A percentile compares a stretch with the other conserved stretches of the same genome.
Evolutionary conservation across 2,113 vertebrate genomes (phyloP).

Genomic region (Montifringilla adamsi): DNA sequence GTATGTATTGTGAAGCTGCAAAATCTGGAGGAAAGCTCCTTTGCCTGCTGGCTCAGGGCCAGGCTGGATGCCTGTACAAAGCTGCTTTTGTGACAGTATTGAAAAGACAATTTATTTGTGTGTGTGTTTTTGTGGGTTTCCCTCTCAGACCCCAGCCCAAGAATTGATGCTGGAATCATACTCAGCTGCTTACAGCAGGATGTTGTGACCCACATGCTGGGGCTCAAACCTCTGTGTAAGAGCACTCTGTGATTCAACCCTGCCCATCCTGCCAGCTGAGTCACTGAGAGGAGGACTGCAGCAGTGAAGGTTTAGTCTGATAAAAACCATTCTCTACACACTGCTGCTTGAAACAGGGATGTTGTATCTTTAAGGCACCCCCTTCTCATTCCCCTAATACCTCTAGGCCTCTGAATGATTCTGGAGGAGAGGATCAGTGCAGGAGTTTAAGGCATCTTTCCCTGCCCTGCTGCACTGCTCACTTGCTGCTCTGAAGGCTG

Average conservation of each 20-base stretch:
- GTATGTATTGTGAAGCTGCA: neutral
- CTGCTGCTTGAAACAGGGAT: neutral
- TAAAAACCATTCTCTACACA: neutral
- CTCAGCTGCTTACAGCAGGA: neutral
- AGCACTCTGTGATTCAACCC: neutral
- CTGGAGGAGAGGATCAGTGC: constrained; percentile 64
- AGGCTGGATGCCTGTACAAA: neutral
- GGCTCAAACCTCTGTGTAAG: neutral
- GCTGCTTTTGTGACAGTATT: neutral
- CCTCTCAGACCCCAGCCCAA: neutral
- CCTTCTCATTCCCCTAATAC: constrained; percentile 32
- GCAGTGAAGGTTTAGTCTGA: neutral
- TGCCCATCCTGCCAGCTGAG: neutral
- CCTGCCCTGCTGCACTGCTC: constrained; percentile 78
- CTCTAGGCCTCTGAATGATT: constrained; percentile 55
- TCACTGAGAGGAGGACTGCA: neutral
- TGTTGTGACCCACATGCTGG: fast-evolving
- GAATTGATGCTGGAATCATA: neutral
- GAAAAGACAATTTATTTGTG: neutral
- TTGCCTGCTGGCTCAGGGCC: neutral
- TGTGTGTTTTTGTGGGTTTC: neutral
- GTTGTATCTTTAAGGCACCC: constrained; percentile 65
- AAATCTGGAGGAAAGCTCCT: neutral
- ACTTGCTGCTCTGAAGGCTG: constrained; percentile 78
- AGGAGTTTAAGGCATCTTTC: constrained; percentile 63